Evolutionary conservation across 1,140 invertebrate species (phyloP).

Genomic region (Macrostomum lignano): DNA sequence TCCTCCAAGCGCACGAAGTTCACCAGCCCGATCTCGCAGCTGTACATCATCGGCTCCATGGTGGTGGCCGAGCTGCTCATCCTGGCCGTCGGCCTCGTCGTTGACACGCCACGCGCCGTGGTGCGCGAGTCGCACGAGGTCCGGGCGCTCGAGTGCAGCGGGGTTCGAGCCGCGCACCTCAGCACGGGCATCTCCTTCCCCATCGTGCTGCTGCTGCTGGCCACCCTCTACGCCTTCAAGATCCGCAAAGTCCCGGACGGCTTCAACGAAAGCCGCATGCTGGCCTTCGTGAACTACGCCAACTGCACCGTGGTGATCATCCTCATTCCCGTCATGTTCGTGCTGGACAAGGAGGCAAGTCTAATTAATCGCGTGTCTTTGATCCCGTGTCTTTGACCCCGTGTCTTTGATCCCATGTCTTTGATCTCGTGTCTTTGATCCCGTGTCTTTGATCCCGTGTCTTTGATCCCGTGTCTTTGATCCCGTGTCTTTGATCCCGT

Average conservation of each 20-base stretch:
- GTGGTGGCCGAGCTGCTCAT: not conserved
- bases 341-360: too few species aligned
- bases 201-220: not conserved
- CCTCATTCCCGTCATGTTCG: too few species aligned
- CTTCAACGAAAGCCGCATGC: not conserved
- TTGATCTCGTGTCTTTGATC: too few species aligned
- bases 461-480: too few species aligned
- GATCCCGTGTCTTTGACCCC: too few species aligned
- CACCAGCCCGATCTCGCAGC: constrained; percentile 1
- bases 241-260: constrained; percentile 1
- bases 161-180: not conserved
- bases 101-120: too few species aligned
- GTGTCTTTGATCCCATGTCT: too few species aligned
- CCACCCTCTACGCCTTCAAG: constrained; percentile 1
- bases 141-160: not conserved
- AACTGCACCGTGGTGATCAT: too few species aligned
- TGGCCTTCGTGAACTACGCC: constrained; percentile 3
- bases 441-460: too few species aligned
- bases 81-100: not conserved
- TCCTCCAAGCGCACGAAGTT: constrained; percentile 1
- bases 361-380: too few species aligned
- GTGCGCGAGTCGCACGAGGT: too few species aligned
- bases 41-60: constrained; percentile 2
- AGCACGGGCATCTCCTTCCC: not conserved
- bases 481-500: too few species aligned